Evolutionary conservation across 2,888 invertebrate genomes (phyloP), one percentile per base, ranked within the genome.

Genomic region (Apocheima hispidaria): DNA sequence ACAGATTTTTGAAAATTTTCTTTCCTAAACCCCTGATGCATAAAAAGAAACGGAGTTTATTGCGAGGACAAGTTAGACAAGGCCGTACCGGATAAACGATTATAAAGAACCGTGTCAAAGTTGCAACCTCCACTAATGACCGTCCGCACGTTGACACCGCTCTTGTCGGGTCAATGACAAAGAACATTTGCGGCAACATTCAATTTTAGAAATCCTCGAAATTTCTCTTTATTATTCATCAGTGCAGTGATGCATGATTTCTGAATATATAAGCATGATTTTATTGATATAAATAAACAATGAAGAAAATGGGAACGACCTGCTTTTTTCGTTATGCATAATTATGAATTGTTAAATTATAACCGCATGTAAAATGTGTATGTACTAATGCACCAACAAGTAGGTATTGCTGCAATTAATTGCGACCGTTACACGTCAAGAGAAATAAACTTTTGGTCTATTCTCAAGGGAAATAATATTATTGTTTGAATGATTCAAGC

Each of bases 31-130:
- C 20, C 10, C 30, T 20, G 30, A 16, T 21, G 21, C 43, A 41
- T 20, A 26, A 52, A 23, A 51, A 20, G 12, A 26, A 43, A 46
- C 30, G 14, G 23, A 40, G 21, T 28, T 48, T 26, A 48, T 28
- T 33, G 33, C 55, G 56, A 66, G 64, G 60, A 62, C 66, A 66
- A 60, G 72, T 68, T 69, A 74, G 77, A 78, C 87, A 87, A 89
- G 89, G 88, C 82, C 85, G 80, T 81, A 74, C 78, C 84, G 86
- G 88, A 87, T 86, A 86, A 87, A 80, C 84, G 86, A 83, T 86
- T 82, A 85, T 83, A 82, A 85, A 81, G 83, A 87, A 85, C 85
- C 84, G 79, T 87, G 90, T 86, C 88, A 86, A 77, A 82, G 77
- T 73, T 81, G 82, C 84, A 85, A 80, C 81, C 83, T 81, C 79